Base-by-base conservation (phyloP, 2,113 vertebrate species). In the Colius striatus region DNA sequence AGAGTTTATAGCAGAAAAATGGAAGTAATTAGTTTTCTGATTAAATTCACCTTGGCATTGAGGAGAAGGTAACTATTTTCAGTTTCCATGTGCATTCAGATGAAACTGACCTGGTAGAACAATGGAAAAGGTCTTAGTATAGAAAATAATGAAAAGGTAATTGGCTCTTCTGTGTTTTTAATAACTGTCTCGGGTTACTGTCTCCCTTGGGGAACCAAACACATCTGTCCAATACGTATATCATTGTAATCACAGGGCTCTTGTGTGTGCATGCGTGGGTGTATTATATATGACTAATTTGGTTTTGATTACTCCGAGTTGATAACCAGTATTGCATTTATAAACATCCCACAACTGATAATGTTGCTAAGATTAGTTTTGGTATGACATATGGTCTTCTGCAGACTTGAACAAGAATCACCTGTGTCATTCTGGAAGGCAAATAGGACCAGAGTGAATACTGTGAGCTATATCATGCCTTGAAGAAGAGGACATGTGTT, bases 11-110 rank as follows among this genome's bases (percentile, higher is more conserved):
- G 68, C 66, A 92, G 70, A 93, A 93, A 95, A 95, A 57, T 92
- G 89, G 93, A 96, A 92, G 80, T 86, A 96, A 91, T 96, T 96
- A 96, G 90, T 90, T 94, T 94, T 87, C 91, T 92, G 73, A 95
- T 94, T 94, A 93, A 92, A 95, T 94, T 94, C 89, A 92, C 61
- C 34, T 87, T 93, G 90, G 84, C 75, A 50, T 36, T 71, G 80
- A 95, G 86, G 70, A 87, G 15, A 65, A 93, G 91, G 83, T 93
- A 66, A 90, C 75, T 19, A 60, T 93, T 93, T 90, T 90, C 63
- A 26, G 75, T 86, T 96, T 95, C 48, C n/a, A 30, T 63, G 61
- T 90, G 68, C 86, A 78, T 71, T 95, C 84, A 87, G 61, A 50
- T 84, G 92, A 90, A 90, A 92, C 9, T 0, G 70, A 63, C 57